Evolutionary conservation across 2,888 invertebrate genomes (phyloP), one percentile per base, ranked within the genome.

Genomic region (Drosophila sordidapex): DNA sequence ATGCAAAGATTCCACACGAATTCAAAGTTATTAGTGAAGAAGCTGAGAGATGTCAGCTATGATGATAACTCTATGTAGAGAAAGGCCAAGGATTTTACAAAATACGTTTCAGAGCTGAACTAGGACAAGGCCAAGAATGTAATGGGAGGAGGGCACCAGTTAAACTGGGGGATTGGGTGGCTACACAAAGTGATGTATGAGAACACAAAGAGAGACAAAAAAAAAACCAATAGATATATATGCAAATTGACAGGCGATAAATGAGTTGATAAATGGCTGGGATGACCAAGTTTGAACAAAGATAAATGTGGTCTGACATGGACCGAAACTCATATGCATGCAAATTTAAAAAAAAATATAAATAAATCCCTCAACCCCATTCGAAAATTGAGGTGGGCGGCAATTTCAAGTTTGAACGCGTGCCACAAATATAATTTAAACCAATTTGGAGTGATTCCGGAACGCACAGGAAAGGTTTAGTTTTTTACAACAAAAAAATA

Each of bases 361-460:
- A 2, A 31, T 31, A 25, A 33, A 21, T 15, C 40, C 25, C 40
- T 29, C 18, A 27, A 25, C 33, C 33, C 15, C 25, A 46, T 15
- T 46, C 15, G 8, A 46, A 49, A 27, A 18, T 49, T 27, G 25
- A 49, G 49, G 51, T 51, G 29, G 51, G 52, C 25, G 18, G 35
- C 29, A 46, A 60, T 61, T 61, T 46, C 10, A 15, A 67, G 25
- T 67, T 49, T 35, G 8, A 56, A 43, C 54, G 65, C 70, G 59
- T 75, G 70, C 75, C 58, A 70, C n/a, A 38, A 70, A 78, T 61
- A 52, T 38, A 61, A 75, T 62, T 70, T 53, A 64, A 49, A 64
- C 49, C 58, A 69, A 49, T 63, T 74, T 79, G 57, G 57, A 52
- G 79, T 70, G 67, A 75, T 70, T 67, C 64, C 64, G 67, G 76